Conservation (phyloP, 2,888 invertebrate genomes). For the Drosophila merina region DNA sequence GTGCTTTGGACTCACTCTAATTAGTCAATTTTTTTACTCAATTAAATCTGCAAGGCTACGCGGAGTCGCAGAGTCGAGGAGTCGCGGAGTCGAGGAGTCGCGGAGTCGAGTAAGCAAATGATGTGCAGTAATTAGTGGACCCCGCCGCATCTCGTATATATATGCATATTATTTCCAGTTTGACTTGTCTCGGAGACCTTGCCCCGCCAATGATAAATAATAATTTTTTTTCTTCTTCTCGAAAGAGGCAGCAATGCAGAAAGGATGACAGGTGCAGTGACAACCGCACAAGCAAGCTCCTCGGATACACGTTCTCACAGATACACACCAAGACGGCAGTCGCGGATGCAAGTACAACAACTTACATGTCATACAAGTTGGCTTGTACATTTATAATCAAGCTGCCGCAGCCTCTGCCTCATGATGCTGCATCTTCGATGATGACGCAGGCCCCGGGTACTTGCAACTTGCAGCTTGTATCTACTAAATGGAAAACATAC, state of each 20-base stretch:
- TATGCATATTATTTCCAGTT: slow-evolving; percentile 39
- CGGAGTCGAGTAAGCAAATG: slow-evolving; percentile 71
- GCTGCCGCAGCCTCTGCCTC: slow-evolving; percentile 57
- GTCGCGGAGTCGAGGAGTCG: no score
- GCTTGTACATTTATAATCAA: slow-evolving; percentile 74
- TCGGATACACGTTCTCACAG: slow-evolving; percentile 31
- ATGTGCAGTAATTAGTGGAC: slow-evolving; percentile 79
- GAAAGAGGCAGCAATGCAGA: slow-evolving; percentile 40
- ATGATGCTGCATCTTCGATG: slow-evolving; percentile 73
- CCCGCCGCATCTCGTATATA: slow-evolving; percentile 28
- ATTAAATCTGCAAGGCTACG: slow-evolving; percentile 68
- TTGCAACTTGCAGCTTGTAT: slow-evolving; percentile 65
- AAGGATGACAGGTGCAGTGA: slow-evolving; percentile 76
- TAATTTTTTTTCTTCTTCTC: slow-evolving; percentile 58
- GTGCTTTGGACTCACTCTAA: slow-evolving; percentile 77
- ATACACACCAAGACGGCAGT: slow-evolving; percentile 2
- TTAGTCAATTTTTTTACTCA: slow-evolving; percentile 79
- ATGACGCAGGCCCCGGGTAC: slow-evolving; percentile 31
- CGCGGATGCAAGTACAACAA: slow-evolving; percentile 37
- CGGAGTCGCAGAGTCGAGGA: not conserved
- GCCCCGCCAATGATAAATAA: slow-evolving; percentile 67
- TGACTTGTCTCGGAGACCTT: slow-evolving; percentile 40
- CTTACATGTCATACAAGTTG: slow-evolving; percentile 74
- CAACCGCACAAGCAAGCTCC: slow-evolving; percentile 59
- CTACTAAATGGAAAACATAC: slow-evolving; percentile 78